Evolutionary conservation across 2,113 vertebrate species (phyloP), one percentile per base, ranked within the genome.

Genomic region (Loxodonta africana): DNA sequence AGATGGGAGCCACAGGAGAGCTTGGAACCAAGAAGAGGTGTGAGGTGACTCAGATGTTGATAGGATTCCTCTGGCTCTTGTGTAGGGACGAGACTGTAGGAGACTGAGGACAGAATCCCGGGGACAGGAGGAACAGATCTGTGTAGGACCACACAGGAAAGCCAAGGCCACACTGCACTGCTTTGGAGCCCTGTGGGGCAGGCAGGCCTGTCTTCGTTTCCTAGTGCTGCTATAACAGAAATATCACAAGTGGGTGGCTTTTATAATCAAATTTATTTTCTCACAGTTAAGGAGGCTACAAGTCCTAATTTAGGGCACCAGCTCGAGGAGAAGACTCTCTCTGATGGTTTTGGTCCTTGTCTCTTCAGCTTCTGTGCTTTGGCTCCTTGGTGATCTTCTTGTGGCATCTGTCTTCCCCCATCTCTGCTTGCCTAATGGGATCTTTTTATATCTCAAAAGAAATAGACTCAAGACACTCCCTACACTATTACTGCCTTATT

Each of bases 1-100:
- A 28, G 46, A 2, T 20, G 0, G 53, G 25, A 25, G 18, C 26
- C 46, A 1, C 0, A 0, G 67, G n/a, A 33, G 30, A 30, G 44
- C 46, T 15, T 37, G 2, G 15, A 81, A 74, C 44, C 5, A 65
- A 12, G 80, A 62, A 12, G 8, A 11, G 8, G 7, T 1, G 0
- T 0, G 23, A 30, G 33, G 23, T 2, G 41, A 51, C 18, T 25
- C 41, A 20, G 44, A 10, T 77, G 48, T 37, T 15, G 7, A 12
- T 4, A 6, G 17, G 28, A 48, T 30, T 41, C 51, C 62, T 83
- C 57, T 48, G n/a, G 37, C 74, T 5, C 33, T 51, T 23, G 1
- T 1, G 33, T 44, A 20, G 30, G 23, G 73, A 46, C 41, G 73
- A 84, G 63, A 26, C 6, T 63, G 17, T 48, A 18, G 17, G 82